Conservation (phyloP, 2,888 invertebrate species). For the Galeopsomyia nigrocyanea region DNA sequence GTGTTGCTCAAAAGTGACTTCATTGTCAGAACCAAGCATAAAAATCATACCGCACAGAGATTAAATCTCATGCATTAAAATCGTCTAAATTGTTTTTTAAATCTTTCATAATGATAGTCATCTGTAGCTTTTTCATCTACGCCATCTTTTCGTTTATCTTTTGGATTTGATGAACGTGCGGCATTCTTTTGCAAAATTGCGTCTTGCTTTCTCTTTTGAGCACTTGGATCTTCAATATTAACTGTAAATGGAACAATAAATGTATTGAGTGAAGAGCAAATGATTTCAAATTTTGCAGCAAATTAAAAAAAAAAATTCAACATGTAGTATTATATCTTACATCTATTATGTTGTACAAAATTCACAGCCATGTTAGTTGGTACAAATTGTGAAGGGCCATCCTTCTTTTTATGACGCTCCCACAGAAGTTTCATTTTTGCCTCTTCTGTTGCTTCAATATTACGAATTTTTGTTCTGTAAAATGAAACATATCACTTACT, state of each 20-base stretch:
- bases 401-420: conserved; percentile 92
- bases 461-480: conserved; percentile 91
- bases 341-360: conserved; percentile 97
- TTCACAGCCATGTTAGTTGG: conserved; percentile 99
- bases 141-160: conserved; percentile 76
- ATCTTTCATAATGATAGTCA: conserved; percentile 96
- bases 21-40: neutral
- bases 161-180: conserved; percentile 60
- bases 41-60: neutral
- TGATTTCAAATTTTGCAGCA: neutral
- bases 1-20: too few species aligned
- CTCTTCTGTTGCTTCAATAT: conserved; percentile 99
- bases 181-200: conserved; percentile 70
- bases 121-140: conserved; percentile 92
- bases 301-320: neutral
- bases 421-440: conserved; percentile 93
- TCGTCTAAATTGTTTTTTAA: conserved; percentile 94
- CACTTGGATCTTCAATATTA: conserved; percentile 84
- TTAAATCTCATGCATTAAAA: conserved; percentile 71
- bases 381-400: conserved; percentile 94
- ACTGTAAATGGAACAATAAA: conserved; percentile 72
- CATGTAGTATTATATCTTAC: conserved; percentile 70
- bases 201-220: conserved; percentile 74
- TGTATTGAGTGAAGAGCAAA: neutral
- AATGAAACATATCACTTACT: neutral